These are phyloP conservation scores for Lipophrys pholis DNA, from an alignment of 2,113 vertebrate genomes.

Conservation along the genomic window DNA sequence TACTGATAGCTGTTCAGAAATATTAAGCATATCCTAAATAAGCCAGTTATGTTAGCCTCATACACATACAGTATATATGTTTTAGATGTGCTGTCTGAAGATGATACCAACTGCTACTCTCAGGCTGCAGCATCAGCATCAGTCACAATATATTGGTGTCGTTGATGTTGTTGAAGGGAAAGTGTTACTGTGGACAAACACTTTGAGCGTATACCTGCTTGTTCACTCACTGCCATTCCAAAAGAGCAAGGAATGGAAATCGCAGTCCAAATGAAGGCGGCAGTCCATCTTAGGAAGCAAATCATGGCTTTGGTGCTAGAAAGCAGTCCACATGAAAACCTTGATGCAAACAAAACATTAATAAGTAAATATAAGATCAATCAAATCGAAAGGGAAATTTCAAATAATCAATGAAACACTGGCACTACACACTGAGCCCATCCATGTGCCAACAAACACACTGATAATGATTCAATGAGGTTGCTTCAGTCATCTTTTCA, in stretches of 20 bases:
- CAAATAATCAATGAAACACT: background rate
- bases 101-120: background rate
- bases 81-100: no score
- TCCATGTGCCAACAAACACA: background rate
- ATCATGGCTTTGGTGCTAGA: conserved; percentile 87
- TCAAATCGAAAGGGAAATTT: background rate
- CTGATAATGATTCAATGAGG: background rate
- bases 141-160: background rate
- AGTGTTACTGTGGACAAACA: conserved; percentile 12
- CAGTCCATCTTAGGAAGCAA: conserved; percentile 81
- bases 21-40: no score
- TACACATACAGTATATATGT: no score
- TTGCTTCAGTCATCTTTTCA: background rate
- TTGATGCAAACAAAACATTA: conserved; percentile 74
- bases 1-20: no score
- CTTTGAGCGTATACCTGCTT: conserved; percentile 84
- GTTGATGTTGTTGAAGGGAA: background rate
- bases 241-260: conserved; percentile 79
- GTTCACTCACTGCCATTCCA: conserved; percentile 87
- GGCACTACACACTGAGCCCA: background rate
- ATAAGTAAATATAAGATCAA: background rate
- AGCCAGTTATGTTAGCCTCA: no score
- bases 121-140: background rate
- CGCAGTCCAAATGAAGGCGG: conserved; percentile 85
- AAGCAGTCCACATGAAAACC: conserved; percentile 80